Percentiles rank a stretch among this genome's conserved stretches.
These are phyloP conservation scores for Tachysurus fulvidraco DNA, from an alignment of 2,113 vertebrate species.

Conservation along the genomic window DNA sequence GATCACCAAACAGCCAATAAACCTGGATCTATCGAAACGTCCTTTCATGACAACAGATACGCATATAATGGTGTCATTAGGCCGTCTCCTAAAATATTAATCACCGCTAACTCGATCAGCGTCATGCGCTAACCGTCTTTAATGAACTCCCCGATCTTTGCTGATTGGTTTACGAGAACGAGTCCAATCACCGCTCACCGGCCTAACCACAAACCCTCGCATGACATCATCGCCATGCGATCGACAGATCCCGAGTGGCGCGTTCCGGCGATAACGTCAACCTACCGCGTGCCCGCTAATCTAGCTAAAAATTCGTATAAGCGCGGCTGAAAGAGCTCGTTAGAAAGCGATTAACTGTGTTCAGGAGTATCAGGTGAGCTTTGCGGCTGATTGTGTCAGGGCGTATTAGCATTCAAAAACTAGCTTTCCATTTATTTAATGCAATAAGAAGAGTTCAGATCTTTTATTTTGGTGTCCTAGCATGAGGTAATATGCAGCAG, in stretches of 20 bases:
- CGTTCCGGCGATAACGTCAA: constrained; percentile 58
- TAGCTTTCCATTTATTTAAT: constrained; percentile 68
- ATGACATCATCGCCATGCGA: constrained; percentile 63
- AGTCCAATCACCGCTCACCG: constrained; percentile 19
- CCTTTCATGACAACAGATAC: constrained; percentile 51
- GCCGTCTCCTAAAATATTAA: constrained; percentile 53
- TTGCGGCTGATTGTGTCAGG: constrained; percentile 72
- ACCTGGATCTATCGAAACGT: constrained; percentile 29
- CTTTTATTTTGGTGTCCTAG: not conserved
- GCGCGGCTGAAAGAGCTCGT: constrained; percentile 66
- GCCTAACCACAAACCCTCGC: constrained; percentile 44
- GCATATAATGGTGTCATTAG: constrained; percentile 49
- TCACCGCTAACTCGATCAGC: constrained; percentile 54
- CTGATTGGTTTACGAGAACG: constrained; percentile 44
- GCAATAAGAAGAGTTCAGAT: constrained; percentile 47
- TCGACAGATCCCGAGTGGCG: constrained; percentile 54
- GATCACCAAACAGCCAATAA: constrained; percentile 47
- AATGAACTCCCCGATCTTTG: constrained; percentile 44
- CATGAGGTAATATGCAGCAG: not conserved
- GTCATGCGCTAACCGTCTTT: constrained; percentile 30
- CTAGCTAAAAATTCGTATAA: constrained; percentile 43
- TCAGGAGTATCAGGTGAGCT: constrained; percentile 66
- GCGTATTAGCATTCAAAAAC: constrained; percentile 72
- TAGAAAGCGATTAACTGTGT: constrained; percentile 70
- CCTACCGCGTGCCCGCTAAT: constrained; percentile 37